phyloP scores from a whole-genome alignment of 2,888 invertebrate genomes.

The Epinotia bilunana region DNA sequence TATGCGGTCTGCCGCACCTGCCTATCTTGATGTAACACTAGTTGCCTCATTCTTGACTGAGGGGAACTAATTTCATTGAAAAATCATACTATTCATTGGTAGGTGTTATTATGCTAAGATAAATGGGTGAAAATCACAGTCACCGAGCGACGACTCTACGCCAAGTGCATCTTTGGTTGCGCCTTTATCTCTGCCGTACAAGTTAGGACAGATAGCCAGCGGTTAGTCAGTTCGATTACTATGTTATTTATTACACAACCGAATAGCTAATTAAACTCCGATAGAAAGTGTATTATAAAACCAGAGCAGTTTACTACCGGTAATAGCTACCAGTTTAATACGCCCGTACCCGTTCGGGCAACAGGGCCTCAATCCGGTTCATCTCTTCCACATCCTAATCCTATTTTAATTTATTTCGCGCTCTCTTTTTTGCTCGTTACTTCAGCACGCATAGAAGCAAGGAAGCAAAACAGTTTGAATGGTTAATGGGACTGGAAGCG shows the following conservation, averaged over 20 bases:
- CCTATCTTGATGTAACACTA: too few relatives aligned
- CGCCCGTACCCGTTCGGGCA: constrained; percentile 5
- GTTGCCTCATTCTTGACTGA: too few relatives aligned
- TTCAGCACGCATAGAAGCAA: background rate
- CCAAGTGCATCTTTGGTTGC: background rate
- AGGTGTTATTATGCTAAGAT: too few relatives aligned
- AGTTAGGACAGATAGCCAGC: constrained; percentile 37
- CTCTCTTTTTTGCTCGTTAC: background rate
- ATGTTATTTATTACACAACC: constrained; percentile 56
- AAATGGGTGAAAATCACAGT: background rate
- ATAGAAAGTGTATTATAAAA: constrained; percentile 51
- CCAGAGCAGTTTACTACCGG: constrained; percentile 46
- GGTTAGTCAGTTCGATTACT: constrained; percentile 55
- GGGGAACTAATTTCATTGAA: too few relatives aligned
- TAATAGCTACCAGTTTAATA: constrained; percentile 27
- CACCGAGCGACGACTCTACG: constrained; percentile 1
- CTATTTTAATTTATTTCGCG: background rate
- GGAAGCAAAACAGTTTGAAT: background rate
- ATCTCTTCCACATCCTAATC: background rate
- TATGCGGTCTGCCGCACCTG: too few relatives aligned
- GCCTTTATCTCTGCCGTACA: constrained; percentile 7
- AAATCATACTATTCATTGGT: too few relatives aligned
- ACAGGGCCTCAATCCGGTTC: background rate
- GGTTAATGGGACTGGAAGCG: background rate
- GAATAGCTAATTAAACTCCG: constrained; percentile 55